Base-by-base conservation (phyloP, 1,140 invertebrate genomes). In the Micrasema minimum region DNA sequence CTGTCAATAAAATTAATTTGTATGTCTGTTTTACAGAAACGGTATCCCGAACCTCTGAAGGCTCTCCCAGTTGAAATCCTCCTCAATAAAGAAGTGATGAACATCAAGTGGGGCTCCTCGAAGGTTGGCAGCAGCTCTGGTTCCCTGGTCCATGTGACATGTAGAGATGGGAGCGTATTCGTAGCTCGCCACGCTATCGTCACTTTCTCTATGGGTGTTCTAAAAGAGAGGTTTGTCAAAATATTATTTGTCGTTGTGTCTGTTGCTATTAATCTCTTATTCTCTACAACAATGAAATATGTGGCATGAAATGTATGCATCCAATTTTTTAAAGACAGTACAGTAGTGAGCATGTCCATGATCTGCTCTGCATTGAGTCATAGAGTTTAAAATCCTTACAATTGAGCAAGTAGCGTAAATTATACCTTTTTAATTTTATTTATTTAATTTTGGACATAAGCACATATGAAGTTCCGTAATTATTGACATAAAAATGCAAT, bases 131-230 rank as follows among this genome's bases (percentile, higher is more conserved):
- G 78, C 12, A 65, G 76, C 9, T 75, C 38, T 2, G 79, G 78
- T 37, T 78, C 80, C 0, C 57, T 82, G 10, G 83, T 84, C 0
- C 80, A 83, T 18, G 79, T 91, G 1, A 83, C 79, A 10, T 90
- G 90, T 74, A 82, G 80, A 51, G 89, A 91, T 74, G 89, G 88
- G 1, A 83, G 85, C 57, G 55, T 80, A 1, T 87, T 87, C 71
- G 76, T 79, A 1, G 87, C 89, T 5, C 88, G 90, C 76, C 88
- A 90, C 79, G 87, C 90, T 0, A 89, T 93, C 51, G 83, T 90
- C 9, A 92, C 91, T 1, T 80, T 89, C 0, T 89, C 90, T 0
- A 68, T 93, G 38, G 91, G 89, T 7, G 90, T 92, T 9, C 77
- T 93, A 1, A 91, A 92, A 79, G 85, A 89, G 53, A 83, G 80